Evolutionary conservation across 2,113 vertebrate genomes (phyloP).

Genomic region (Nipponia nippon): DNA sequence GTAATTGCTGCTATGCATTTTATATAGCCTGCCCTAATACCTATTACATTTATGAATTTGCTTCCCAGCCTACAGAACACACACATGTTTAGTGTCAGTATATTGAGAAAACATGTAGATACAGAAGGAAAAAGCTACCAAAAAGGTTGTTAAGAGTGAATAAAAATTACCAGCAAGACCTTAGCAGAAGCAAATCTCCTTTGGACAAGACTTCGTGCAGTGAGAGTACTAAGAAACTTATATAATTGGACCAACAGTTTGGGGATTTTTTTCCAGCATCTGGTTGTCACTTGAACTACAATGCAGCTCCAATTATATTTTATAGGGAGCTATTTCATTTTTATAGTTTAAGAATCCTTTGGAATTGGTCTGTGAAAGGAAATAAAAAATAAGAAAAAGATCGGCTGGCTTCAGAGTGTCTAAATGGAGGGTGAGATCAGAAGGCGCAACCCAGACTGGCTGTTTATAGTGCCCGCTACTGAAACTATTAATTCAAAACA

Average conservation of each 20-base stretch:
- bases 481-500: slow-evolving; percentile 32
- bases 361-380: slow-evolving; percentile 40
- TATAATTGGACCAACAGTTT: slow-evolving; percentile 10
- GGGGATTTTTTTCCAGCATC: neutral
- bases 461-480: neutral
- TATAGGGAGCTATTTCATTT: slow-evolving; percentile 62
- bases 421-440: slow-evolving; percentile 10
- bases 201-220: neutral
- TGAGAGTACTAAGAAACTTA: neutral
- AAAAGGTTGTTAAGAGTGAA: neutral
- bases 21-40: neutral
- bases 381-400: neutral
- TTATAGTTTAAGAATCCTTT: slow-evolving; percentile 61
- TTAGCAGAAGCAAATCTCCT: neutral
- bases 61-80: neutral
- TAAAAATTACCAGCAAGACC: neutral
- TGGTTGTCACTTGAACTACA: slow-evolving; percentile 56
- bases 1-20: neutral
- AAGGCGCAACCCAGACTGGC: neutral
- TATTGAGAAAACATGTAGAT: neutral
- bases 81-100: neutral
- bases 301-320: slow-evolving; percentile 59
- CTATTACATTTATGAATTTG: neutral
- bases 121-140: neutral
- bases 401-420: neutral